A percentile compares a stretch with the other conserved stretches of the same genome.
These are phyloP conservation scores for Chloropsis cyanopogon DNA, from an alignment of 2,113 vertebrate species.

Conservation along the genomic window DNA sequence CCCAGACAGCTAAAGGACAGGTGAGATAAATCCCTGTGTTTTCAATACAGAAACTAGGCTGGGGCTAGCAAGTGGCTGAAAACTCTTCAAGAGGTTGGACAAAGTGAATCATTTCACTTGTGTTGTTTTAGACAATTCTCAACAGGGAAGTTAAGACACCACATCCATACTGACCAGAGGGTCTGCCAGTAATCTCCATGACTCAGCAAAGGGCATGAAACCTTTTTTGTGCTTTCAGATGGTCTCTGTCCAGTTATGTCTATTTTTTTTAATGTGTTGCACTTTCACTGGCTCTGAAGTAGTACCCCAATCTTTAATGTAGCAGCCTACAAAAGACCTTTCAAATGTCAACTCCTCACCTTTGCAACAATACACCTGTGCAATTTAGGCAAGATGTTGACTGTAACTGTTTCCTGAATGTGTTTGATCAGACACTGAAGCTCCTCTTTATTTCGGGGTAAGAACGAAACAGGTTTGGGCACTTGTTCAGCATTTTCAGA, in stretches of 20 bases:
- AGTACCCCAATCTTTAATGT: not conserved
- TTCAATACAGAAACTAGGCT: not conserved
- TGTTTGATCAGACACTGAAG: conserved; percentile 80
- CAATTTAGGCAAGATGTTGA: conserved; percentile 86
- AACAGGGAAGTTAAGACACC: not conserved
- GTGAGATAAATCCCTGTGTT: not conserved
- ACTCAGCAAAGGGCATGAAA: not conserved
- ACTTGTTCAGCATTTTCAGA: not conserved
- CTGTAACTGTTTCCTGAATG: conserved; percentile 83
- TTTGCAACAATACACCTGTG: conserved; percentile 90
- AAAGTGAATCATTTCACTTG: not conserved
- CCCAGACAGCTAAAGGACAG: not conserved
- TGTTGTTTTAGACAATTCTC: not conserved
- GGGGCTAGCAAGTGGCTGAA: not conserved
- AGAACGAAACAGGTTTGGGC: conserved; percentile 61
- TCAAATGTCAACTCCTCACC: conserved; percentile 64
- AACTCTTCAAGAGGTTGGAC: not conserved
- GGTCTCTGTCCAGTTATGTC: not conserved
- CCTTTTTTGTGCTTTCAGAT: not conserved
- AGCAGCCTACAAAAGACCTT: not conserved
- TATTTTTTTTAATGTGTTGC: not conserved
- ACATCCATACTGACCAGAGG: not conserved
- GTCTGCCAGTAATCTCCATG: not conserved
- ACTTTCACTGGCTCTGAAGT: not conserved
- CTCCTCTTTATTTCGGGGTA: conserved; percentile 84